Conservation (phyloP, 2,113 vertebrate genomes). For the Percopsis transmontana region DNA sequence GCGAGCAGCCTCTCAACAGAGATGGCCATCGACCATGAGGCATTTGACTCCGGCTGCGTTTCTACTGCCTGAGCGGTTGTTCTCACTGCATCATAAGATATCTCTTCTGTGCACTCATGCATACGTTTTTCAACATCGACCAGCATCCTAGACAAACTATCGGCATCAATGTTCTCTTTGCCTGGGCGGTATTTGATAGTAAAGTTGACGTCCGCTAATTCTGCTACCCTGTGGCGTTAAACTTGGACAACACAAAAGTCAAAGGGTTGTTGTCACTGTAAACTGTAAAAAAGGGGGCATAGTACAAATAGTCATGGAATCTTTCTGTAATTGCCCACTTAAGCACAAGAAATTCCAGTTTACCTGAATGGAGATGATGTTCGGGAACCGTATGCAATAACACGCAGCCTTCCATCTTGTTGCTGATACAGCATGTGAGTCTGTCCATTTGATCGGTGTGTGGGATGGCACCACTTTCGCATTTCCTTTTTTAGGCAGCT, state of each 20-base stretch:
- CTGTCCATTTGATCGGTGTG: conserved; percentile 1
- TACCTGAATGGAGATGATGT: too few species aligned
- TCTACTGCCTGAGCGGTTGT: neutral
- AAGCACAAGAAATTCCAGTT: too few species aligned
- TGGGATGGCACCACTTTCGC: too few species aligned
- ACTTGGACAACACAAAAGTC: neutral
- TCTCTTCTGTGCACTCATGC: neutral
- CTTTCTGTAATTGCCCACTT: too few species aligned
- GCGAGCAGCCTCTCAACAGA: too few species aligned
- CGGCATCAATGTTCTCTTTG: neutral
- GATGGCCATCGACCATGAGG: too few species aligned
- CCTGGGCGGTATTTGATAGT: neutral
- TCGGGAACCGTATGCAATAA: neutral
- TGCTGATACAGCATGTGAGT: neutral
- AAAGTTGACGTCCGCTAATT: neutral
- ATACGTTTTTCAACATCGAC: neutral
- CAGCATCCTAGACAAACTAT: neutral
- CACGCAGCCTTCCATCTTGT: neutral
- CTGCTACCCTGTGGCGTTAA: neutral
- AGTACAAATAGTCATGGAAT: too few species aligned
- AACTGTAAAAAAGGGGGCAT: too few species aligned
- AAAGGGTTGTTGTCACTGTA: neutral
- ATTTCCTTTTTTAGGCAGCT: too few species aligned
- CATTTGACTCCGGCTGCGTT: neutral
- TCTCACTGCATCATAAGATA: neutral